These are phyloP conservation scores for Drosophila setifemur DNA, from an alignment of 1,140 invertebrate species.

Conservation along the genomic window DNA sequence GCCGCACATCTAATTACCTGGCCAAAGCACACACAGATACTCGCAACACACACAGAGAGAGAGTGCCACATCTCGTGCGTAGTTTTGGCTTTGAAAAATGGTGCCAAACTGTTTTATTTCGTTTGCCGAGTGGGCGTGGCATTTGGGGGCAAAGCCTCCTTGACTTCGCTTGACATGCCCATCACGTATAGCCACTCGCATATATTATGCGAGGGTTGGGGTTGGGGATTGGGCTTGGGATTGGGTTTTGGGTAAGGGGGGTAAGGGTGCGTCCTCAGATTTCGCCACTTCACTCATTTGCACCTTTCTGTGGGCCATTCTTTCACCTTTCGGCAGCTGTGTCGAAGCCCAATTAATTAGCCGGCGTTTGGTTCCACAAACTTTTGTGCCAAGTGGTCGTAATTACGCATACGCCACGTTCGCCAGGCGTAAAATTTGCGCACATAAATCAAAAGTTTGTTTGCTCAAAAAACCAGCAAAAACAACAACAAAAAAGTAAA, in stretches of 20 bases:
- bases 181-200: slow-evolving; percentile 54
- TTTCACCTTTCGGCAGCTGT: slow-evolving; percentile 57
- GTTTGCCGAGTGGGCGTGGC: slow-evolving; percentile 47
- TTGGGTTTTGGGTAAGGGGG: slow-evolving; percentile 25
- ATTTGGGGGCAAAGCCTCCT: slow-evolving; percentile 2
- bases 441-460: slow-evolving; percentile 65
- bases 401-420: slow-evolving; percentile 61
- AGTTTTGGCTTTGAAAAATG: slow-evolving; percentile 45
- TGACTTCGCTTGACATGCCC: slow-evolving; percentile 33
- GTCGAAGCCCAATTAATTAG: slow-evolving; percentile 65
- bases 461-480: neutral
- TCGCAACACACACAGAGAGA: neutral
- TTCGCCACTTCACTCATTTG: slow-evolving; percentile 42
- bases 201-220: slow-evolving; percentile 20
- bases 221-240: slow-evolving; percentile 29
- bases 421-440: slow-evolving; percentile 50
- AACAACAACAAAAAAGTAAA: neutral
- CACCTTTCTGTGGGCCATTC: slow-evolving; percentile 53
- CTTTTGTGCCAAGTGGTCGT: slow-evolving; percentile 41
- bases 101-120: slow-evolving; percentile 52
- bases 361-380: slow-evolving; percentile 21
- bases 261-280: slow-evolving; percentile 16
- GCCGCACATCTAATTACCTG: slow-evolving; percentile 51
- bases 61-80: slow-evolving; percentile 9
- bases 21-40: slow-evolving; percentile 13